Percentiles rank a stretch among this genome's conserved stretches.
Conservation (phyloP, 2,888 invertebrate species). For the Cetonia aurata region DNA sequence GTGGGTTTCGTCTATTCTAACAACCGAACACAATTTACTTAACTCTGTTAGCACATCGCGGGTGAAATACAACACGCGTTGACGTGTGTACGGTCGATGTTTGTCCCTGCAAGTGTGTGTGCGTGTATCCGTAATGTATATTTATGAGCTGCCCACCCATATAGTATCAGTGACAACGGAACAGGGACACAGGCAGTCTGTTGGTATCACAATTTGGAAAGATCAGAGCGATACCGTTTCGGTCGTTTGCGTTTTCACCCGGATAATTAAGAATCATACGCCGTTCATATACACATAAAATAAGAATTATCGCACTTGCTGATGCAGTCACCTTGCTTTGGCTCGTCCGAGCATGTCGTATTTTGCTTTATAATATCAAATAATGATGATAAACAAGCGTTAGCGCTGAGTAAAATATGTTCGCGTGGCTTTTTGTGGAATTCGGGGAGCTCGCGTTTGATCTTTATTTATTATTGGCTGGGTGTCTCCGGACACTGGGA, state of each 20-base stretch:
- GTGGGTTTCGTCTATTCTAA: not conserved
- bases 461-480: conserved; percentile 43
- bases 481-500: no score
- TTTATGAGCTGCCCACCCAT: conserved; percentile 58
- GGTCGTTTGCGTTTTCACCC: conserved; percentile 22
- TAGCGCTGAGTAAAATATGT: conserved; percentile 32
- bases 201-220: conserved; percentile 53
- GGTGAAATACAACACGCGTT: conserved; percentile 8
- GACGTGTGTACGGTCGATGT: no score
- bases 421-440: conserved; percentile 23
- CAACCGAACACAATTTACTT: conserved; percentile 9
- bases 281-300: conserved; percentile 5
- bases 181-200: conserved; percentile 46
- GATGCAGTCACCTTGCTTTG: conserved; percentile 19
- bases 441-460: conserved; percentile 34
- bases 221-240: conserved; percentile 38
- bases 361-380: conserved; percentile 42
- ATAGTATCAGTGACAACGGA: conserved; percentile 45
- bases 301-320: conserved; percentile 24
- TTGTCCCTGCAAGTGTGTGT: not conserved
- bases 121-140: conserved; percentile 52
- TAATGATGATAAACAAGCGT: conserved; percentile 46
- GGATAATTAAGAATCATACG: conserved; percentile 18
- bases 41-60: conserved; percentile 14
- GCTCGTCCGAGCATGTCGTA: conserved; percentile 15